These are phyloP conservation scores for Lonchura striata DNA, from an alignment of 2,113 vertebrate genomes.

Conservation along the genomic window DNA sequence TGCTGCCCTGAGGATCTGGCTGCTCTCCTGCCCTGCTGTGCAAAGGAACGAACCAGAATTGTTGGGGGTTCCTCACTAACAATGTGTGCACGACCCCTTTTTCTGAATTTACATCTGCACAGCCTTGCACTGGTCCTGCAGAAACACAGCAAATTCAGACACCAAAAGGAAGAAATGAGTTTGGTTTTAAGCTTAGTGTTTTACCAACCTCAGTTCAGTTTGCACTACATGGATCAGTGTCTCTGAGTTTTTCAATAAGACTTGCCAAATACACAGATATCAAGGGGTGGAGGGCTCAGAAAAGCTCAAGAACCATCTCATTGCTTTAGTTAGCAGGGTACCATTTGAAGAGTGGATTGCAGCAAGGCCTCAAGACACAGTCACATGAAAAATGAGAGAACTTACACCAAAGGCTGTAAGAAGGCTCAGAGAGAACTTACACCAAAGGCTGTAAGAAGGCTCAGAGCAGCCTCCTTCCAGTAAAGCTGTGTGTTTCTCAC, in stretches of 20 bases:
- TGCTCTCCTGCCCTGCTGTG: not conserved
- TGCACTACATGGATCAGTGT: accelerated
- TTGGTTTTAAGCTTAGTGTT: not conserved
- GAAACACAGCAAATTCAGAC: accelerated
- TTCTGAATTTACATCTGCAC: not conserved
- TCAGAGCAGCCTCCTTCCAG: not conserved
- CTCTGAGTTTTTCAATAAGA: not conserved
- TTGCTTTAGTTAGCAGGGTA: not conserved
- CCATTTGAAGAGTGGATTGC: not conserved
- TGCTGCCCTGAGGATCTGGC: constrained; percentile 30
- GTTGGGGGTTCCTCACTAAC: not conserved
- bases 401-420: too few relatives aligned
- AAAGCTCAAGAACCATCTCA: not conserved
- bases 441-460: not conserved
- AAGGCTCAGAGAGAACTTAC: not conserved
- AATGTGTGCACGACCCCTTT: not conserved
- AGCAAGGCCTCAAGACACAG: not conserved
- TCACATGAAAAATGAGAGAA: not conserved
- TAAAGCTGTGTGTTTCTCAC: not conserved
- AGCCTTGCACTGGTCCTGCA: not conserved
- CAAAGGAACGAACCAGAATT: not conserved
- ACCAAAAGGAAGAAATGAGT: accelerated
- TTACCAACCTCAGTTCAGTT: not conserved
- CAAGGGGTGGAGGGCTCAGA: not conserved
- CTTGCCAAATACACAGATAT: not conserved